These are phyloP conservation scores for Semotilus atromaculatus DNA, from an alignment of 2,797 vertebrate genomes.

Conservation along the genomic window DNA sequence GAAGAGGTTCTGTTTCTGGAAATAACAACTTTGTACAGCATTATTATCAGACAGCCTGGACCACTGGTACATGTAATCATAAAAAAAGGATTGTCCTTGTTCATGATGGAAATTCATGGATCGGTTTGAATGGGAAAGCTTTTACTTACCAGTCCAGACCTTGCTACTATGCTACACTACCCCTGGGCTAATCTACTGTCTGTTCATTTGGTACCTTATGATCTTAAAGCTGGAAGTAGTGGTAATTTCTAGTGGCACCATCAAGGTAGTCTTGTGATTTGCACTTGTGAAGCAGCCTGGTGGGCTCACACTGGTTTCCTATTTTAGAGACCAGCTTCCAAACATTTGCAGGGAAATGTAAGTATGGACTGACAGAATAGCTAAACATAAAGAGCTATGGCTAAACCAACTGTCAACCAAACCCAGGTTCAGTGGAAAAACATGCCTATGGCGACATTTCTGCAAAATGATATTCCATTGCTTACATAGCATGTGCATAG, in stretches of 20 bases:
- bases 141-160: background rate
- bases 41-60: background rate
- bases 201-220: background rate
- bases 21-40: background rate
- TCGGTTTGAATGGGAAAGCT: background rate
- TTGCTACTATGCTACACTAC: background rate
- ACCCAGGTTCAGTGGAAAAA: background rate
- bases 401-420: background rate
- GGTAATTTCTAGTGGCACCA: background rate
- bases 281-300: background rate
- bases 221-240: background rate
- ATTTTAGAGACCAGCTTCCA: background rate
- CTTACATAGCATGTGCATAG: background rate
- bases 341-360: background rate
- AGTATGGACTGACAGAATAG: background rate
- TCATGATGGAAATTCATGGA: background rate
- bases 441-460: background rate
- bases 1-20: conserved; percentile 8
- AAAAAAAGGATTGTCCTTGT: background rate
- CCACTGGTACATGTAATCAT: background rate
- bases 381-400: background rate
- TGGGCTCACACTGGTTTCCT: background rate
- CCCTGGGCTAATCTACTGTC: background rate
- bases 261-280: background rate
- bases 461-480: background rate